These are phyloP conservation scores for Chironomus tepperi DNA, from an alignment of 1,140 invertebrate species.

Conservation along the genomic window DNA sequence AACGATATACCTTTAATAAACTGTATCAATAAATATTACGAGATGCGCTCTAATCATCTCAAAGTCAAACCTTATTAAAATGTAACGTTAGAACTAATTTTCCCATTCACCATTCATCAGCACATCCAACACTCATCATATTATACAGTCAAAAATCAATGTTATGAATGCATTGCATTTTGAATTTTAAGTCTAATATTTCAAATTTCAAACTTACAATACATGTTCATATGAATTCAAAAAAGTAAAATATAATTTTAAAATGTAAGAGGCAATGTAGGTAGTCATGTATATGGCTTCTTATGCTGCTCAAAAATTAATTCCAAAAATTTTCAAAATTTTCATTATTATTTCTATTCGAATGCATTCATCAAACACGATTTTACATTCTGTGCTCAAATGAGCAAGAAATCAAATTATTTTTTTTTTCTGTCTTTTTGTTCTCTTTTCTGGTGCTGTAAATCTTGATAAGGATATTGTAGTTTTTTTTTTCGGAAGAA, in stretches of 20 bases:
- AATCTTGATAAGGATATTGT: background rate
- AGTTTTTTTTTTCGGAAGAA: background rate
- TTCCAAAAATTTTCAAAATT: background rate
- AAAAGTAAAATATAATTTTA: background rate
- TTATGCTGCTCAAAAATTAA: background rate
- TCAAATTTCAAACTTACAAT: background rate
- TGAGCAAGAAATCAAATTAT: slow-evolving; percentile 8
- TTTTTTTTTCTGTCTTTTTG: background rate
- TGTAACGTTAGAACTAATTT: too few species aligned
- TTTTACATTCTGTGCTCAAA: background rate
- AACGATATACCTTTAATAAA: too few species aligned
- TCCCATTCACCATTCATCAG: too few species aligned
- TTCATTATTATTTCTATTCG: background rate
- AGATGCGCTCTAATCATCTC: too few species aligned
- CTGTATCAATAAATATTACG: too few species aligned
- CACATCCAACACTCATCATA: too few species aligned
- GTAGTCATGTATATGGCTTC: slow-evolving; percentile 6
- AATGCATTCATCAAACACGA: background rate
- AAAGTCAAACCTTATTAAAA: too few species aligned
- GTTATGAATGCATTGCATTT: slow-evolving; percentile 4
- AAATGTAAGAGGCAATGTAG: slow-evolving; percentile 1
- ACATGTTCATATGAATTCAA: background rate
- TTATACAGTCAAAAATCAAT: background rate
- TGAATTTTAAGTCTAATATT: background rate
- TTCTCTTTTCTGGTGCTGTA: background rate